phyloP scores from a whole-genome alignment of 2,888 invertebrate species.

The Frankliniella fusca region DNA sequence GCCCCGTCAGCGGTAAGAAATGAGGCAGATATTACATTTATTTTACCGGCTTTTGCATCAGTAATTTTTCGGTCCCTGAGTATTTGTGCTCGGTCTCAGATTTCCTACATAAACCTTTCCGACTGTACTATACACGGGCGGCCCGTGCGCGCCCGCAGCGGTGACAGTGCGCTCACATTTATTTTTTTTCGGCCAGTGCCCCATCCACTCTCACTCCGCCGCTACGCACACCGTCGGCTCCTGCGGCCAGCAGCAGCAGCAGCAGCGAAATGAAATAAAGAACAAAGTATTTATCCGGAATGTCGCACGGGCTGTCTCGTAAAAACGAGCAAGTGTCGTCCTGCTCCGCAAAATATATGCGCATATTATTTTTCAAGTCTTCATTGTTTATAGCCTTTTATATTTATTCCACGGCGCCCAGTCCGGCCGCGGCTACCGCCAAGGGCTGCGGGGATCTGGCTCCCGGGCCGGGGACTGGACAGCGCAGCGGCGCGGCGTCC shows the following conservation, averaged over 20 bases:
- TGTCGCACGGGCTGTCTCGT: conserved; percentile 2
- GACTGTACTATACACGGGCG: no score
- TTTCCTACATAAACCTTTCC: no score
- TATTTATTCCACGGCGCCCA: background rate
- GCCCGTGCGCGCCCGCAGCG: no score
- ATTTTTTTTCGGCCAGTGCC: background rate
- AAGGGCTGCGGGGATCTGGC: no score
- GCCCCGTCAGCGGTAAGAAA: no score
- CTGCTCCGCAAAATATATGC: conserved; percentile 17
- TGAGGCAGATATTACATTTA: no score
- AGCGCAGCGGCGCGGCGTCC: no score
- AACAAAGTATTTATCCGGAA: conserved; percentile 13
- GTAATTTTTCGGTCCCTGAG: no score
- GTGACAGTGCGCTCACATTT: background rate
- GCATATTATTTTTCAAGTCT: conserved; percentile 16
- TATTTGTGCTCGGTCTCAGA: no score
- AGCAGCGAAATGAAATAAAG: background rate
- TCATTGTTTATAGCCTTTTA: conserved; percentile 24
- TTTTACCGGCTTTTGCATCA: no score
- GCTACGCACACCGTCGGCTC: background rate
- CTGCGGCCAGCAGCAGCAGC: background rate
- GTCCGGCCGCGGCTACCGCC: background rate
- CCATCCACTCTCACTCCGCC: background rate
- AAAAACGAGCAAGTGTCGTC: conserved; percentile 21
- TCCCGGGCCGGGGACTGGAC: no score